Conservation (phyloP, 2,797 vertebrate species). For the Karalla daura region DNA sequence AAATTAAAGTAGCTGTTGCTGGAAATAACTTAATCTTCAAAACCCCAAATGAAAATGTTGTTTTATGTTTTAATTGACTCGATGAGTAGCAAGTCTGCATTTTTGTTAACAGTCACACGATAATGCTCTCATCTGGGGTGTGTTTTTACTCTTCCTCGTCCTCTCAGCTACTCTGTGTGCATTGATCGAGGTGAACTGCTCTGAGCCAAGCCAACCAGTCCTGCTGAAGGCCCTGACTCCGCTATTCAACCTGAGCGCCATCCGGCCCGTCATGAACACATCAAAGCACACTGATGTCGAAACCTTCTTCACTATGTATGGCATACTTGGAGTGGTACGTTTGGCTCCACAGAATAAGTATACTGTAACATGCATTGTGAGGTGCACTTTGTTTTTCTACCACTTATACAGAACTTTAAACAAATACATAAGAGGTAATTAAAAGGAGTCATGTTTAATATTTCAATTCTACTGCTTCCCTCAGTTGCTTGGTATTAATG, state of each 20-base stretch:
- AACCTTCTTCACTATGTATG: constrained; percentile 77
- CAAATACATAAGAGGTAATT: no score
- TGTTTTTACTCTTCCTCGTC: not conserved
- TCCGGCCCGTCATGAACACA: constrained; percentile 71
- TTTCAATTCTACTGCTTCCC: no score
- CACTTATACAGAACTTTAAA: no score
- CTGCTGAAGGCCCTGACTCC: constrained; percentile 69
- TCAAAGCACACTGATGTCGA: constrained; percentile 62
- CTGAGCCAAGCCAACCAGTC: constrained; percentile 51
- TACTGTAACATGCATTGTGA: not conserved
- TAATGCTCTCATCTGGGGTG: no score
- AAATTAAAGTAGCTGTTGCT: not conserved
- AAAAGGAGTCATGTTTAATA: no score
- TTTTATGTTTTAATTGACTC: not conserved
- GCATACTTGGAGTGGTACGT: constrained; percentile 81
- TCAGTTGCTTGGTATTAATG: not conserved
- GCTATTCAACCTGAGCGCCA: constrained; percentile 61
- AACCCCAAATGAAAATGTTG: no score
- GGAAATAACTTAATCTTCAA: not conserved
- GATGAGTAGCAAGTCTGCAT: not conserved
- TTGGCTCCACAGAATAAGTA: not conserved
- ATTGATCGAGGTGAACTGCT: constrained; percentile 58
- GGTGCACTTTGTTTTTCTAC: no score
- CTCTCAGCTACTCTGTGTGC: constrained; percentile 40
- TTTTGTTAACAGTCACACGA: not conserved